Conservation (phyloP, 2,797 vertebrate species). For the Schizopygopsis pylzovi region DNA sequence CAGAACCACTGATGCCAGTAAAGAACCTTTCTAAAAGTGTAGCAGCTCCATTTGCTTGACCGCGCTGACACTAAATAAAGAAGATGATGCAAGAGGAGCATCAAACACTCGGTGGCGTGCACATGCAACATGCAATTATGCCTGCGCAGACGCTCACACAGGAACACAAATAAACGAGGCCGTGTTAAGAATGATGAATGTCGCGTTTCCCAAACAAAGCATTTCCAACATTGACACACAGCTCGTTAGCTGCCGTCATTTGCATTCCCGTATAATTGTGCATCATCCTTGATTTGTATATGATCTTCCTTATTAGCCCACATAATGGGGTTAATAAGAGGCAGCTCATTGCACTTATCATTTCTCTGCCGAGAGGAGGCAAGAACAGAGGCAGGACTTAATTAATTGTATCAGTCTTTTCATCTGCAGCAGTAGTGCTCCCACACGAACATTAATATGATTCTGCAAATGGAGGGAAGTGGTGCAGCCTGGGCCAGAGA, state of each 20-base stretch:
- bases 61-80: conserved; percentile 5
- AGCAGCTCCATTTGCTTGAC: neutral
- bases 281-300: conserved; percentile 87
- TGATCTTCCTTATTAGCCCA: conserved; percentile 85
- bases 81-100: conserved; percentile 38
- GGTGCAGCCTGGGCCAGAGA: conserved; percentile 87
- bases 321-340: conserved; percentile 88
- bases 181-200: conserved; percentile 72
- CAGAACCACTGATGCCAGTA: neutral
- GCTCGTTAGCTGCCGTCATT: conserved; percentile 79
- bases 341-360: conserved; percentile 84
- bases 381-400: conserved; percentile 86
- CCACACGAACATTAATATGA: conserved; percentile 90
- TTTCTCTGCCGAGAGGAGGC: conserved; percentile 83
- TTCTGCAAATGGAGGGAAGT: conserved; percentile 94
- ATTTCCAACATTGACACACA: conserved; percentile 76
- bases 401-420: conserved; percentile 93
- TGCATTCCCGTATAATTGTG: conserved; percentile 83
- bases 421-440: conserved; percentile 81
- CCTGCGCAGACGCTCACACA: conserved; percentile 52
- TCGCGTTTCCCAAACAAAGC: conserved; percentile 78
- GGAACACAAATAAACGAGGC: conserved; percentile 64
- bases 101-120: conserved; percentile 25
- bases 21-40: neutral
- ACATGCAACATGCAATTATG: conserved; percentile 49